Conservation (phyloP, 2,113 vertebrate genomes). For the Salminus brasiliensis region DNA sequence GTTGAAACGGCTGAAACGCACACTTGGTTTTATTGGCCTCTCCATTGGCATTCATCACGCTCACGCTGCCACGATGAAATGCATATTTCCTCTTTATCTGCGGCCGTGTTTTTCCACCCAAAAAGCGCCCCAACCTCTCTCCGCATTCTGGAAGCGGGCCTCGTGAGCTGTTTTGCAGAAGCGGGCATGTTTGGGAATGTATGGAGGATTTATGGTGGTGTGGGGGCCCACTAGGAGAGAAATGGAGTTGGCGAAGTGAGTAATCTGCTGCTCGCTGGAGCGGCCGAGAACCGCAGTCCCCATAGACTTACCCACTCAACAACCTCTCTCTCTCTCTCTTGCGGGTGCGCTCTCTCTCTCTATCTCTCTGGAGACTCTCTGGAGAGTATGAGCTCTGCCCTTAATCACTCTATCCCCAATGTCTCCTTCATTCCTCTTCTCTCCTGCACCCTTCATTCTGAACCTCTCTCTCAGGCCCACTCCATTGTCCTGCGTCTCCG, state of each 20-base stretch:
- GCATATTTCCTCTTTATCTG: constrained; percentile 2
- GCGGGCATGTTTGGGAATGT: constrained; percentile 8
- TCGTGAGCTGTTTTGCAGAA: constrained; percentile 22
- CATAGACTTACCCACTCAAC: neutral
- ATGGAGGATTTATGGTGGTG: constrained; percentile 25
- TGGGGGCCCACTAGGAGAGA: neutral
- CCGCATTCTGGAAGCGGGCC: neutral
- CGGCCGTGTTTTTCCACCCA: neutral
- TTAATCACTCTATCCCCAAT: constrained; percentile 30
- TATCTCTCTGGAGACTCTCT: neutral
- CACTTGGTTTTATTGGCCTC: constrained; percentile 15
- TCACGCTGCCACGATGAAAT: constrained; percentile 8
- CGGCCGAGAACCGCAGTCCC: constrained; percentile 9
- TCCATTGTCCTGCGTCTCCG: constrained; percentile 12
- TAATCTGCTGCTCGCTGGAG: constrained; percentile 40
- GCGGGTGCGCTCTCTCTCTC: neutral
- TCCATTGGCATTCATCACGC: constrained; percentile 11
- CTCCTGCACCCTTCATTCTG: neutral
- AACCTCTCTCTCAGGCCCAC: neutral
- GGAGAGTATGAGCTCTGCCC: constrained; percentile 27
- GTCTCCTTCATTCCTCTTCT: neutral
- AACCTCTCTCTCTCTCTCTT: neutral
- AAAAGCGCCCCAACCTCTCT: too few species aligned
- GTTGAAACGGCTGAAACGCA: constrained; percentile 53
- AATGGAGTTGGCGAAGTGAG: constrained; percentile 30